Evolutionary conservation across 2,888 invertebrate genomes (phyloP).

Genomic region (Graphium colonna): DNA sequence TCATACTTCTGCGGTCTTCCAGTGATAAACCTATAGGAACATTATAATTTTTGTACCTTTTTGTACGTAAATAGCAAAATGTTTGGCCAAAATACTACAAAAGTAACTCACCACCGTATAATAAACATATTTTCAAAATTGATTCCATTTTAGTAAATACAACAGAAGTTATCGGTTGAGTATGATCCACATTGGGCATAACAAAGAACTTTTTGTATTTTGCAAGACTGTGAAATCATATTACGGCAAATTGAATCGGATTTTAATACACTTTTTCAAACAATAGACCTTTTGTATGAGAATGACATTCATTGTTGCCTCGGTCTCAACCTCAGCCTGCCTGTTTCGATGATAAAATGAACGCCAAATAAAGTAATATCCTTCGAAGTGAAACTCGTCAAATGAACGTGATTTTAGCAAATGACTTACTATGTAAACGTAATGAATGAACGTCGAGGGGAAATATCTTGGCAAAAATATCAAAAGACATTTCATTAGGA

Average conservation of each 20-base stretch:
- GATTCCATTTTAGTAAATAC: too few relatives aligned
- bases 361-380: constrained; percentile 1
- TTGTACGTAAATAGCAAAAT: too few relatives aligned
- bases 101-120: too few relatives aligned
- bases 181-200: too few relatives aligned
- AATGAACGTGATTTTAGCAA: constrained; percentile 4
- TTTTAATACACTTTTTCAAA: constrained; percentile 24
- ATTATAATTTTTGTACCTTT: too few relatives aligned
- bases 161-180: too few relatives aligned
- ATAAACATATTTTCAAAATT: too few relatives aligned
- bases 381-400: not conserved
- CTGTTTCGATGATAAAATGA: constrained; percentile 19
- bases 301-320: not conserved
- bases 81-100: too few relatives aligned
- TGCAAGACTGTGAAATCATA: constrained; percentile 8
- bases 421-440: constrained; percentile 1
- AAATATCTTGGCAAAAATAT: not conserved
- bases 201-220: too few relatives aligned
- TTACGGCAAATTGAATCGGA: constrained; percentile 10
- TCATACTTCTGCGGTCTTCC: too few relatives aligned
- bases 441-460: not conserved
- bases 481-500: not conserved
- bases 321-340: constrained; percentile 4
- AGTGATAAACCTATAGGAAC: too few relatives aligned
- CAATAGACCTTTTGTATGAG: constrained; percentile 21